Base-by-base conservation (phyloP, 2,113 vertebrate genomes). In the Lepus timidus region DNA sequence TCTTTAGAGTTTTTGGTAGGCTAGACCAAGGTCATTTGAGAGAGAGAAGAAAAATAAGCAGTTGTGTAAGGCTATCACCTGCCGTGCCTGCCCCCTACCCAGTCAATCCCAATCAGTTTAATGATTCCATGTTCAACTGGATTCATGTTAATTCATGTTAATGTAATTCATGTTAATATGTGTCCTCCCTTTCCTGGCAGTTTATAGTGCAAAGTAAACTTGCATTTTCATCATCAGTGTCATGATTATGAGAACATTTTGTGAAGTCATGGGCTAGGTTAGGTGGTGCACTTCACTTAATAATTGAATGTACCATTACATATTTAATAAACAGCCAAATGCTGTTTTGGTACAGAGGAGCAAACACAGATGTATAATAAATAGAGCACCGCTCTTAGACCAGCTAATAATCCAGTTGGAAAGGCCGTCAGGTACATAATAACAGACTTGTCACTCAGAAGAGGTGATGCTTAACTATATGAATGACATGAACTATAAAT, bases 121-220 rank as follows among this genome's bases (percentile, higher is more conserved):
- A 73, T 74, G 88, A 80, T 91, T 93, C 27, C 23, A 4, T 44
- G 74, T 76, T 90, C 64, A 67, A 19, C 65, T 92, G 55, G 10
- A 58, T 19, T 0, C 65, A 20, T 94, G 22, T 93, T 93, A 91
- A 67, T 83, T 44, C 5, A 44, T 44, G 39, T 44, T 44, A 44
- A 44, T 44, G 39, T 44, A 19, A 58, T 19, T 0, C 65, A 20
- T 94, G 22, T 93, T 93, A 91, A 67, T 83, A 2, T 84, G 13
- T 80, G 31, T 70, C 7, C 58, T 71, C 11, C 19, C 22, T 83
- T n/a, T 78, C 49, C 27, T 89, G 39, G 33, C 33, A 93, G 68
- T 93, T 87, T 89, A 44, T 68, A 64, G 25, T 89, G 83, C 67
- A 86, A 70, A 65, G 68, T 90, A 95, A 96, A 85, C 58, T 80